Percentiles rank a stretch among this genome's conserved stretches.
Evolutionary conservation across 2,113 vertebrate genomes (phyloP).

Genomic region (Gobio gobio): DNA sequence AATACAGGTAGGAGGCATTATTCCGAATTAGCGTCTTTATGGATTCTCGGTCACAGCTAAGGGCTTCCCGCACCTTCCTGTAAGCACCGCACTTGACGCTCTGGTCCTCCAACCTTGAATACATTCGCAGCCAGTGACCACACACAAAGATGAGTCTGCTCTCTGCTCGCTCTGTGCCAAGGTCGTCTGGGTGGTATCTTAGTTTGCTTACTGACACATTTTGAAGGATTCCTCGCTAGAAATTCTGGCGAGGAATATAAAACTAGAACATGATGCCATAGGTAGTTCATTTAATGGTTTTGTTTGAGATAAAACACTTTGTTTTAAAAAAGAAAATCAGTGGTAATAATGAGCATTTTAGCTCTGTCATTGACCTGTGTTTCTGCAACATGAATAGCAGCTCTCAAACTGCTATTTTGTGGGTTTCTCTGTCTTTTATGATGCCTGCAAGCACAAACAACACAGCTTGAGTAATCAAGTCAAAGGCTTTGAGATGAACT

Average conservation of each 20-base stretch:
- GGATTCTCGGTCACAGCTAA: constrained; percentile 12
- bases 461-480: constrained; percentile 48
- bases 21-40: constrained; percentile 30
- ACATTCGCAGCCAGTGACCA: not conserved
- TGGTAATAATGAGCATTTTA: not conserved
- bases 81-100: not conserved
- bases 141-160: constrained; percentile 11
- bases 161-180: not conserved
- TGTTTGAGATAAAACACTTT: not conserved
- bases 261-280: not conserved
- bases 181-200: not conserved
- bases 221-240: not conserved
- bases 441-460: constrained; percentile 34
- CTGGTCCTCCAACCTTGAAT: not conserved
- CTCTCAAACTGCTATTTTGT: constrained; percentile 2
- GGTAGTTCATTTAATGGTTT: not conserved
- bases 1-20: constrained; percentile 35
- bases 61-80: not conserved
- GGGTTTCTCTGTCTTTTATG: constrained; percentile 29
- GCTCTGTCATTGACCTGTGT: constrained; percentile 24
- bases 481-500: constrained; percentile 42
- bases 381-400: constrained; percentile 11
- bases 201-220: constrained; percentile 1
- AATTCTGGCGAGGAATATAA: not conserved
- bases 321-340: not conserved